A percentile compares a stretch with the other conserved stretches of the same genome.
Conservation (phyloP, 2,113 vertebrate species). For the Tachuris rubrigastra region DNA sequence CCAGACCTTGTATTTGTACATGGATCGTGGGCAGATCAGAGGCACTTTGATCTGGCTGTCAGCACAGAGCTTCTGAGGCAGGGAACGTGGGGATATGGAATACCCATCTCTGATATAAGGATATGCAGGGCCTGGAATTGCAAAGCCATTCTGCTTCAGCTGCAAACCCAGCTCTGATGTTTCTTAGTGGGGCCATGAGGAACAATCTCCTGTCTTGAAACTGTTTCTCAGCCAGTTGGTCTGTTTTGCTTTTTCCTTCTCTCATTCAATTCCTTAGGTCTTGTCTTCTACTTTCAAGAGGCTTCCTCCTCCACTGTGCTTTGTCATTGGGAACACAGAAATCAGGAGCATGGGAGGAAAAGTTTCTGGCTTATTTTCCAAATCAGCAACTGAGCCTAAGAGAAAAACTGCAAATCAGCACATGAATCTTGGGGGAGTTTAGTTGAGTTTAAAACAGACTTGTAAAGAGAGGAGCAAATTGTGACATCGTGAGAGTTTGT, state of each 20-base stretch:
- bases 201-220: neutral
- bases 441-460: neutral
- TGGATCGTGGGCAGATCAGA: neutral
- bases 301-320: neutral
- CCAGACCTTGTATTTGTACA: neutral
- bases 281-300: neutral
- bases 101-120: neutral
- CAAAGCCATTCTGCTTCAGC: neutral
- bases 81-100: fast-evolving
- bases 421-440: neutral
- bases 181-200: neutral
- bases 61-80: fast-evolving
- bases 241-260: neutral
- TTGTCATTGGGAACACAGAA: neutral
- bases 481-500: neutral
- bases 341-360: neutral
- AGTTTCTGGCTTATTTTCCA: neutral
- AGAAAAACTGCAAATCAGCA: neutral
- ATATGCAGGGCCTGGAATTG: neutral
- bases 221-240: neutral
- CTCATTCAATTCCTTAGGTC: neutral
- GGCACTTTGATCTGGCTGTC: neutral
- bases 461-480: neutral
- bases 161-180: neutral
- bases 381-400: neutral